Base-by-base conservation (phyloP, 1,140 invertebrate species). In the Musca domestica region DNA sequence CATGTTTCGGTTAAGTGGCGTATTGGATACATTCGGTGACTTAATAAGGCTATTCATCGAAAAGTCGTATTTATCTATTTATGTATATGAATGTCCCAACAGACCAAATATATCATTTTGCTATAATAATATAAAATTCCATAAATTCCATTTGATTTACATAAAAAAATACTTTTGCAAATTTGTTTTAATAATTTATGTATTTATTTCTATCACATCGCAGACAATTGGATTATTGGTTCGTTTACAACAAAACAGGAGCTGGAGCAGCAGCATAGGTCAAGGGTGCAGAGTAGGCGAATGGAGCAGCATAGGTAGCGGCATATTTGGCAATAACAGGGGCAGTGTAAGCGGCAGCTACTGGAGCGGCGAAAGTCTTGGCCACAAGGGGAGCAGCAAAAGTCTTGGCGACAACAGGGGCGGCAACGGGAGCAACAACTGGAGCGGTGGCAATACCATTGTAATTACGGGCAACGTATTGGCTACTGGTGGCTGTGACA, bases 401-500 rank as follows among this genome's bases (percentile, higher is more conserved):
- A 47, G 34, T 64, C 22, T 64, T 64, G 19, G 46, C 63, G 5
- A 48, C 23, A 48, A 49, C 41, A 48, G 63, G 20, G 22, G 41
- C 22, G n/a, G 54, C 63, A 14, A 48, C 19, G 19, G 46, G 41
- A 48, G 63, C 41, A 15, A 27, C 20, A 48, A 64, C 12, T 15
- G 63, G 63, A n/a, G 63, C 15, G n/a, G 63, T n/a, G 20, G 20
- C 46, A 27, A 64, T 64, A 74, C 76, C 82, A 74, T 83, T 83
- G 67, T 76, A 83, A 51, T 84, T 84, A 52, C 83, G 77, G 63
- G 82, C 80, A 67, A 84, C 73, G 27, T 81, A 77, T 67, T 85
- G 84, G 54, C 81, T 84, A 68, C 83, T 84, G 66, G 74, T 76
- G n/a, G 84, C 83, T 4, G 83, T 82, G n/a, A 84, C 79, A 30